phyloP scores from a whole-genome alignment of 2,888 invertebrate genomes.

The Terebella lapidaria region DNA sequence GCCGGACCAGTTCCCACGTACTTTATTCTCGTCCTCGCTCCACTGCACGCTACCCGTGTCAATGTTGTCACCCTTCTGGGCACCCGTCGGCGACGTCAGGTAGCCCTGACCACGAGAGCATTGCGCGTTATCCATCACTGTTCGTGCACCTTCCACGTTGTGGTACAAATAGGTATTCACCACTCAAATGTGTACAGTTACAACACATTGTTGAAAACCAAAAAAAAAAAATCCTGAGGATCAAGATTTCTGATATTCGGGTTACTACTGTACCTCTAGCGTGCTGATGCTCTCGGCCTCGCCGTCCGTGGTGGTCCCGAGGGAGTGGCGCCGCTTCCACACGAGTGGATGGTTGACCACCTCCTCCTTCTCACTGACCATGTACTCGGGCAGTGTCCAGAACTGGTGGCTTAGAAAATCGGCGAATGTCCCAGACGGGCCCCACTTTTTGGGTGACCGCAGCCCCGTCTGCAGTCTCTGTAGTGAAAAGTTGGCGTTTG shows the following conservation, averaged over 20 bases:
- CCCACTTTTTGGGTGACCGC: slow-evolving; percentile 13
- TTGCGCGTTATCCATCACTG: too few species aligned
- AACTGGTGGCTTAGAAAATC: not conserved
- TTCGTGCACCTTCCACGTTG: too few species aligned
- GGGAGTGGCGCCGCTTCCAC: not conserved
- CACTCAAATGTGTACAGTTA: too few species aligned
- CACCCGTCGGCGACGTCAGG: not conserved
- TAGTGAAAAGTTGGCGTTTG: too few species aligned
- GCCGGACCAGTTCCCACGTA: slow-evolving; percentile 56
- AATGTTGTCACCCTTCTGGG: slow-evolving; percentile 11
- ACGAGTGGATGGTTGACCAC: not conserved
- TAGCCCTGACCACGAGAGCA: too few species aligned
- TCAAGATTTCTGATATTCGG: too few species aligned
- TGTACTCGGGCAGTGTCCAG: slow-evolving; percentile 7
- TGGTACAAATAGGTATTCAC: too few species aligned
- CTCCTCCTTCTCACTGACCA: slow-evolving; percentile 6
- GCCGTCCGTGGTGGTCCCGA: not conserved
- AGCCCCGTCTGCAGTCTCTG: slow-evolving; percentile 9
- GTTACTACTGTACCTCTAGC: slow-evolving; percentile 2
- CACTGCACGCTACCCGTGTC: slow-evolving; percentile 19
- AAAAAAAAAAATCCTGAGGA: too few species aligned
- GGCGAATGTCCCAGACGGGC: not conserved
- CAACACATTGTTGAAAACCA: too few species aligned
- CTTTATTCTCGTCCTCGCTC: slow-evolving; percentile 52
- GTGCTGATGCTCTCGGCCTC: not conserved